Conservation (phyloP, 2,888 invertebrate species). For the Drosophila nr. perissopoda region DNA sequence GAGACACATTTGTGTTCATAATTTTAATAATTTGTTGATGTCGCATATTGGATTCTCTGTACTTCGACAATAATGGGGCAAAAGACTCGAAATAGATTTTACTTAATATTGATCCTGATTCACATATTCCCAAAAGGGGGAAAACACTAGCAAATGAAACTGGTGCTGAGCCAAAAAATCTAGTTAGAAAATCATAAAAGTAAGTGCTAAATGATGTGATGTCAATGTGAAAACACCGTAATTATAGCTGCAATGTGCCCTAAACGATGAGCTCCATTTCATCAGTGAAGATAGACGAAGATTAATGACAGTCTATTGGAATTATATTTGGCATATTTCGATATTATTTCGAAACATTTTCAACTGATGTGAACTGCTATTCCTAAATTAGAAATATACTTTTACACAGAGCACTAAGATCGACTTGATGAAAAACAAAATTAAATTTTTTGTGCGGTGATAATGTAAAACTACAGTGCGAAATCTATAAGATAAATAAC, state of each 20-base stretch:
- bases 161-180: not conserved
- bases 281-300: not conserved
- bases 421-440: not conserved
- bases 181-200: not conserved
- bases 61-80: conserved; percentile 10
- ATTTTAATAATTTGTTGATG: conserved; percentile 65
- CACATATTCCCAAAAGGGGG: not conserved
- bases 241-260: conserved; percentile 12
- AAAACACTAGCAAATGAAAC: not conserved
- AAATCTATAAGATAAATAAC: not conserved
- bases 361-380: not conserved
- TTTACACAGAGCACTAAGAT: not conserved
- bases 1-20: conserved; percentile 50
- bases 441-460: not conserved
- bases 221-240: not conserved
- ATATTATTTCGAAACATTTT: not conserved
- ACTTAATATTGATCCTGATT: conserved; percentile 17
- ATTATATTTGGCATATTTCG: not conserved
- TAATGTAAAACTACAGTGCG: not conserved
- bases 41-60: conserved; percentile 43
- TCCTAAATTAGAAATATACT: not conserved
- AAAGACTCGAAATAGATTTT: conserved; percentile 26
- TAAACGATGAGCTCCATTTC: not conserved
- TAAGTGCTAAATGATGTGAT: conserved; percentile 9
- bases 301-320: conserved; percentile 1